Conservation (phyloP, 2,797 vertebrate genomes). For the Odontamblyopus rebecca region DNA sequence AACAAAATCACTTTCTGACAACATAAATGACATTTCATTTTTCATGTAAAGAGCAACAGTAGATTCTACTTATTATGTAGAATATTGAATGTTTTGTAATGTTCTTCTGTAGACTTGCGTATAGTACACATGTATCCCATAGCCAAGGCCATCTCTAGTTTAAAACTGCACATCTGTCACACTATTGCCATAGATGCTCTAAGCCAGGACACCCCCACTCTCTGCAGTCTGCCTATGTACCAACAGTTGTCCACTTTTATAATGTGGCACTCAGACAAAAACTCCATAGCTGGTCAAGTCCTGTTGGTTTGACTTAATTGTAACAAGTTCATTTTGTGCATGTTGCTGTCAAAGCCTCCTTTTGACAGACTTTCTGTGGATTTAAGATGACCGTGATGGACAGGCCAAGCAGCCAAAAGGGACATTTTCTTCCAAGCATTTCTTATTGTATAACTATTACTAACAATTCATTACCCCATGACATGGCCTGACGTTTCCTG, state of each 20-base stretch:
- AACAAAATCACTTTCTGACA: neutral
- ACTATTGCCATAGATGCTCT: slow-evolving; percentile 35
- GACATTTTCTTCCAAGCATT: slow-evolving; percentile 31
- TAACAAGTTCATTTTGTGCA: slow-evolving; percentile 44
- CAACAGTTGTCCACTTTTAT: slow-evolving; percentile 28
- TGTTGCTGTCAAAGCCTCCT: slow-evolving; percentile 33
- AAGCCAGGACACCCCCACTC: slow-evolving; percentile 37
- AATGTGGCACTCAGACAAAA: slow-evolving; percentile 31
- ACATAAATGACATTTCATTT: neutral
- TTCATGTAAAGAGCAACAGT: neutral
- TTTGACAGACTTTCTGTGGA: slow-evolving; percentile 37
- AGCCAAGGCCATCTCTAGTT: slow-evolving; percentile 54
- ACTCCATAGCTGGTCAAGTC: slow-evolving; percentile 28
- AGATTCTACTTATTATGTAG: too few species aligned
- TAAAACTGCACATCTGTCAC: slow-evolving; percentile 72
- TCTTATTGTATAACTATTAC: slow-evolving; percentile 23
- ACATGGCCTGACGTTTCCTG: slow-evolving; percentile 19
- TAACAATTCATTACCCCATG: slow-evolving; percentile 37
- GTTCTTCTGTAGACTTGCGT: slow-evolving; percentile 36
- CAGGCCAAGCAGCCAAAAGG: slow-evolving; percentile 28
- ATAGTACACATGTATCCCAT: slow-evolving; percentile 50
- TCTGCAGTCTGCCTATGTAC: slow-evolving; percentile 15
- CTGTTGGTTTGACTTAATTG: slow-evolving; percentile 42
- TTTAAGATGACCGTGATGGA: slow-evolving; percentile 42
- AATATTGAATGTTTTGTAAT: neutral